Conservation (phyloP, 2,113 vertebrate genomes). For the Zosterops pallidus region DNA sequence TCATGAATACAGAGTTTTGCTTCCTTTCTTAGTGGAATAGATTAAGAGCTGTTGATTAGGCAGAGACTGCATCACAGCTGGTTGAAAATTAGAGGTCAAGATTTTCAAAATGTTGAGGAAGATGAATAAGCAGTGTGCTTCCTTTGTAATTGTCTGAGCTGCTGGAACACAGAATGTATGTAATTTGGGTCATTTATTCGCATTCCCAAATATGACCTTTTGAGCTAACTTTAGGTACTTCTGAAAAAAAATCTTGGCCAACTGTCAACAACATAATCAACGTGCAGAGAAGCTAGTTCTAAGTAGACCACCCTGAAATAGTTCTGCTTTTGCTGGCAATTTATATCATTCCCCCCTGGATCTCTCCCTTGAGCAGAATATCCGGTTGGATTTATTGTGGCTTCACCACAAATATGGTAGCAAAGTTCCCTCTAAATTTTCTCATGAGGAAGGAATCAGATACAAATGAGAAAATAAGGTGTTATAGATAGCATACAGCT, state of each 20-base stretch:
- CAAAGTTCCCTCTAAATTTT: slow-evolving; percentile 4
- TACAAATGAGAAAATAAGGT: slow-evolving; percentile 13
- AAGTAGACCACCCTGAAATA: slow-evolving; percentile 56
- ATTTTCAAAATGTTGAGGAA: background rate
- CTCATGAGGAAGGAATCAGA: background rate
- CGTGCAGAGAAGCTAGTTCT: background rate
- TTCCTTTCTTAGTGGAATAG: background rate
- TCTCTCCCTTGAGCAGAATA: slow-evolving; percentile 30
- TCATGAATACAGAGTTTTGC: background rate
- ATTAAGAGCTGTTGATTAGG: background rate
- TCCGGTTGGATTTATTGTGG: slow-evolving; percentile 45
- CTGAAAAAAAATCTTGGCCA: slow-evolving; percentile 42
- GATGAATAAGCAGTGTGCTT: background rate
- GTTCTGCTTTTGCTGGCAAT: slow-evolving; percentile 51
- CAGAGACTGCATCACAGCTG: background rate
- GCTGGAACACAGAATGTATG: background rate
- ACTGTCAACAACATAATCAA: slow-evolving; percentile 34
- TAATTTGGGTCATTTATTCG: background rate
- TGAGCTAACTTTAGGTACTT: slow-evolving; percentile 41
- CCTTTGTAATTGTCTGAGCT: background rate
- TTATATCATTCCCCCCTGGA: background rate
- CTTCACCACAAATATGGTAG: slow-evolving; percentile 22
- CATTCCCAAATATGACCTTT: slow-evolving; percentile 1
- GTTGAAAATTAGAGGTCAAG: background rate
- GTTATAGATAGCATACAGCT: background rate